Evolutionary conservation across 2,797 vertebrate genomes (phyloP).

Genomic region (Ispidina picta): DNA sequence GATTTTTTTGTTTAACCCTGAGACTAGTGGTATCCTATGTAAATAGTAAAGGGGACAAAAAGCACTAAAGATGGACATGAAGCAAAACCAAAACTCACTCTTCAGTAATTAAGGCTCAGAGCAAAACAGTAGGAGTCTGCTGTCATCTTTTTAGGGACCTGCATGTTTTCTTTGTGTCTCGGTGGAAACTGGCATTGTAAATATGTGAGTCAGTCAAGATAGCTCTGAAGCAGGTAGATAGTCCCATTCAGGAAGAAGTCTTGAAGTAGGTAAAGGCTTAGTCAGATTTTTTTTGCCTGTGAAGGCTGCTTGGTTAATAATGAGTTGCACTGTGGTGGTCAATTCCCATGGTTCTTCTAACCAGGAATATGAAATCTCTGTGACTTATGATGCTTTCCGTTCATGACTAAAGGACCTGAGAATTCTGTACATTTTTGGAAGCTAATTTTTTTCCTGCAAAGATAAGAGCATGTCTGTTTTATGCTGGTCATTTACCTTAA

Average conservation of each 20-base stretch:
- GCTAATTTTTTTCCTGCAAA: not conserved
- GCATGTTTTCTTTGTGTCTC: not conserved
- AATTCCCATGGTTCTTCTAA: not conserved
- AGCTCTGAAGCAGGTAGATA: not conserved
- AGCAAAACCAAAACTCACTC: conserved; percentile 6
- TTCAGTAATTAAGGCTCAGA: not conserved
- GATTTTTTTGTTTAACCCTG: not conserved
- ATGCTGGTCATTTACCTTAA: not conserved
- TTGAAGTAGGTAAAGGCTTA: not conserved
- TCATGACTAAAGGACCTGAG: not conserved
- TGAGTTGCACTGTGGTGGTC: not conserved
- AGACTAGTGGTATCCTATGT: not conserved
- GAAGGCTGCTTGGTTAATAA: not conserved
- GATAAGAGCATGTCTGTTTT: not conserved
- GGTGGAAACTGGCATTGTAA: not conserved
- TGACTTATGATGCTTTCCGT: not conserved
- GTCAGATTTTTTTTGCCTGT: not conserved
- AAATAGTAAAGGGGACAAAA: not conserved
- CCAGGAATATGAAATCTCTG: not conserved
- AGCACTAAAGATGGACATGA: conserved; percentile 10
- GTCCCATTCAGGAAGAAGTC: not conserved
- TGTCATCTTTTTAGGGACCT: not conserved
- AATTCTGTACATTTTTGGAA: not conserved
- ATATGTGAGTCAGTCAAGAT: not conserved
- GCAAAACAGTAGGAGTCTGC: not conserved